These are phyloP conservation scores for Hoplias malabaricus DNA, from an alignment of 2,113 vertebrate genomes.

Conservation along the genomic window DNA sequence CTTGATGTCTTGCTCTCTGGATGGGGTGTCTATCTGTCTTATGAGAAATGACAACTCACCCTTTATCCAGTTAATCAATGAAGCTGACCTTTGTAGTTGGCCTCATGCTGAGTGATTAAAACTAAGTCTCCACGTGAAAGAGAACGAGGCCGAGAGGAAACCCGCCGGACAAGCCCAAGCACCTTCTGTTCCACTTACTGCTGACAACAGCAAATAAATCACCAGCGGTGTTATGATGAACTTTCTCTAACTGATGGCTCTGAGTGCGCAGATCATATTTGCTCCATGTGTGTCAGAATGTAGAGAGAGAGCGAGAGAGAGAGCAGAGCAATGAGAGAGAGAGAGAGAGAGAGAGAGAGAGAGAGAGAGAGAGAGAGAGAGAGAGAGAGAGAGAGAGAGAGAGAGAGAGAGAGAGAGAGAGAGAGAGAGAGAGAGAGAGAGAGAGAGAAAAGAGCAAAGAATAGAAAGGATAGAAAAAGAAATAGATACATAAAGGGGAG, in stretches of 20 bases:
- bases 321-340: no score
- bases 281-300: not conserved
- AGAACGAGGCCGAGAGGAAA: slow-evolving; percentile 40
- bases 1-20: slow-evolving; percentile 49
- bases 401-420: slow-evolving; percentile 19
- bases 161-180: slow-evolving; percentile 41
- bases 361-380: slow-evolving; percentile 33
- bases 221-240: not conserved
- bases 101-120: slow-evolving; percentile 76
- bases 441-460: slow-evolving; percentile 41
- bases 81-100: slow-evolving; percentile 73
- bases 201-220: slow-evolving; percentile 40
- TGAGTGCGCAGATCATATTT: slow-evolving; percentile 28
- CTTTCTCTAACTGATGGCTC: slow-evolving; percentile 12
- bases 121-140: slow-evolving; percentile 58
- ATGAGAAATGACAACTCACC: slow-evolving; percentile 70
- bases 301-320: not conserved
- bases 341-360: slow-evolving; percentile 29
- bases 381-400: slow-evolving; percentile 16
- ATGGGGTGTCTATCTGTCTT: slow-evolving; percentile 60
- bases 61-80: slow-evolving; percentile 67
- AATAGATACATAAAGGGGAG: no score
- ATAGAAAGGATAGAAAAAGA: no score
- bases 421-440: slow-evolving; percentile 39
- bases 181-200: slow-evolving; percentile 48